phyloP scores from a whole-genome alignment of 2,888 invertebrate species.

The Drosophila flavopinicola region DNA sequence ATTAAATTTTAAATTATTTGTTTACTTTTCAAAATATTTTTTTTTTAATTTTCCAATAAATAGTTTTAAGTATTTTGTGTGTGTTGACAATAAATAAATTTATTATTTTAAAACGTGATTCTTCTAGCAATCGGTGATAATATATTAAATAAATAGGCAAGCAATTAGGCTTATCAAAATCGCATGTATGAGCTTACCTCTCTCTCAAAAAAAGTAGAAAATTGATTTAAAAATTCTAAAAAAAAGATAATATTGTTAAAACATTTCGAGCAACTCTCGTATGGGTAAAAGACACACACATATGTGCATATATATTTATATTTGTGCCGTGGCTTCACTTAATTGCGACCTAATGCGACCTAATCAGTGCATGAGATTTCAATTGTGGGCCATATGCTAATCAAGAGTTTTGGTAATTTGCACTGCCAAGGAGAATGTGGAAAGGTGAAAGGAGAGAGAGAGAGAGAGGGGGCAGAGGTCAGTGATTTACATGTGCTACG shows the following conservation, averaged over 20 bases:
- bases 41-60: too few relatives aligned
- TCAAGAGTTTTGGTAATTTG: constrained; percentile 9
- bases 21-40: too few relatives aligned
- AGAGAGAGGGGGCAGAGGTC: constrained; percentile 45
- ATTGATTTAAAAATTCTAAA: too few relatives aligned
- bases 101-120: too few relatives aligned
- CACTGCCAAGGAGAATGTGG: neutral
- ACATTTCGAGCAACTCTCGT: constrained; percentile 29
- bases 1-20: too few relatives aligned
- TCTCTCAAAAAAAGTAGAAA: too few relatives aligned
- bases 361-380: constrained; percentile 63
- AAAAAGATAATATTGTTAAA: neutral
- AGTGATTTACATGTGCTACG: constrained; percentile 59
- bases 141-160: too few relatives aligned
- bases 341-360: constrained; percentile 57
- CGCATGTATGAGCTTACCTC: too few relatives aligned
- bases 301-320: neutral
- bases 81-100: too few relatives aligned
- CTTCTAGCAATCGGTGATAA: too few relatives aligned
- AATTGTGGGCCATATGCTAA: constrained; percentile 59
- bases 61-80: too few relatives aligned
- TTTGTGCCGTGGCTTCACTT: constrained; percentile 17
- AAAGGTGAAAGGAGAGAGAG: neutral
- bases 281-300: neutral
- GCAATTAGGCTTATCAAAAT: too few relatives aligned